These are phyloP conservation scores for Eupeodes latifasciatus DNA, from an alignment of 2,888 invertebrate species.

Conservation along the genomic window DNA sequence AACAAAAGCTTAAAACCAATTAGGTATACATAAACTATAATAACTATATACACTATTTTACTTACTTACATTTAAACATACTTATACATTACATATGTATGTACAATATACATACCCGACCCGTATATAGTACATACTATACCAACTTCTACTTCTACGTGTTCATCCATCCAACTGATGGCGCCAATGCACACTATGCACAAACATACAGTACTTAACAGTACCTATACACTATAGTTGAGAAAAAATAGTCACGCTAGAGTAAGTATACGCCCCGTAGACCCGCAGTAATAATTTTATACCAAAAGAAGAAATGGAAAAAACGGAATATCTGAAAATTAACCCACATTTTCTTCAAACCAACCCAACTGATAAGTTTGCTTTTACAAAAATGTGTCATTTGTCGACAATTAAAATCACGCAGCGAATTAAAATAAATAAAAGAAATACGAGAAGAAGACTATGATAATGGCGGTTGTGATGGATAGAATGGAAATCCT, in stretches of 20 bases:
- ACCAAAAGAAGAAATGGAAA: constrained; percentile 27
- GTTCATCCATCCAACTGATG: constrained; percentile 54
- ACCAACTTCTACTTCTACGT: constrained; percentile 23
- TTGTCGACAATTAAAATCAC: constrained; percentile 74
- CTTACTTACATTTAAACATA: neutral
- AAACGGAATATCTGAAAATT: constrained; percentile 52
- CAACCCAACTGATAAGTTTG: constrained; percentile 70
- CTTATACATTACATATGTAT: too few relatives aligned
- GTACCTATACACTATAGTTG: neutral
- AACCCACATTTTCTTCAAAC: constrained; percentile 71
- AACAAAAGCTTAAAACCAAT: constrained; percentile 54
- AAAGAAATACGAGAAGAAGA: constrained; percentile 11
- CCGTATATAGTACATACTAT: neutral
- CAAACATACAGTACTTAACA: constrained; percentile 33
- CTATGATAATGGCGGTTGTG: constrained; percentile 25
- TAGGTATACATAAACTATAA: constrained; percentile 31
- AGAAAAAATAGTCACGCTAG: constrained; percentile 70
- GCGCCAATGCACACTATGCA: constrained; percentile 71
- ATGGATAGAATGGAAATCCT: constrained; percentile 27
- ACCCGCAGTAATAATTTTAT: constrained; percentile 55
- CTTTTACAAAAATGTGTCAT: constrained; percentile 70
- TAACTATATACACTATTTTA: neutral
- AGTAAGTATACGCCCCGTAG: constrained; percentile 71
- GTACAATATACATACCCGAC: too few relatives aligned
- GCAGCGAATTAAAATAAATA: constrained; percentile 54